Conservation (phyloP, 2,888 invertebrate species). For the Beris chalybata region DNA sequence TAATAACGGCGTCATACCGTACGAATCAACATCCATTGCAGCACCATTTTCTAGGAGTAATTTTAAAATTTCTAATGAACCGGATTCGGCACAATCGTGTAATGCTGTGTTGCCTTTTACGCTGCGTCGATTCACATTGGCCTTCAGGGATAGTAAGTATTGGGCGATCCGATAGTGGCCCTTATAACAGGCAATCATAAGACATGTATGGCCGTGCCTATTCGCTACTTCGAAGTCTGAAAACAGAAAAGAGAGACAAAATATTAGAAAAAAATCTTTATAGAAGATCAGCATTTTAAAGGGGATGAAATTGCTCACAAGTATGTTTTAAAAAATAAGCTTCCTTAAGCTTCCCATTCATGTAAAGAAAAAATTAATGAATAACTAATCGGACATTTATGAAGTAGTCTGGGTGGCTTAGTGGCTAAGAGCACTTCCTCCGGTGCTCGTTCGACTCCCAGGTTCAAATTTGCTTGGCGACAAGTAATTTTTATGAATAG, state of each 20-base stretch:
- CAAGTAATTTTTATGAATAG: too few species aligned
- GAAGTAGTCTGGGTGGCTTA: too few species aligned
- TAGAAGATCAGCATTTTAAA: too few species aligned
- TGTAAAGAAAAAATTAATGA: too few species aligned
- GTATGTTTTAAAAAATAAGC: too few species aligned
- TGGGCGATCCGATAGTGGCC: slow-evolving; percentile 90
- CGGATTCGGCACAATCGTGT: slow-evolving; percentile 97
- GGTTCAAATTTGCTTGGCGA: too few species aligned
- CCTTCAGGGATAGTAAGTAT: slow-evolving; percentile 82
- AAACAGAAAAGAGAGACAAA: slow-evolving; percentile 42
- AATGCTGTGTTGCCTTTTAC: slow-evolving; percentile 91
- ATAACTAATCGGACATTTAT: too few species aligned
- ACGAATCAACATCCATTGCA: slow-evolving; percentile 90
- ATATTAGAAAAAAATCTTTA: too few species aligned
- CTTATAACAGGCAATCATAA: slow-evolving; percentile 98
- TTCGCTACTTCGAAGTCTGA: slow-evolving; percentile 94
- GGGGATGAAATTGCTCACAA: too few species aligned
- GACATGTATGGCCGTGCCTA: slow-evolving; percentile 92
- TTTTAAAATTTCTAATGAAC: slow-evolving; percentile 89
- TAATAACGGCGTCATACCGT: slow-evolving; percentile 94
- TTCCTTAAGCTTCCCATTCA: too few species aligned
- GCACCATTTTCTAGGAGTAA: slow-evolving; percentile 86
- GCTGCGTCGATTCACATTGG: slow-evolving; percentile 90
- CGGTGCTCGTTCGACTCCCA: too few species aligned
- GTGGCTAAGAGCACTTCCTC: too few species aligned